These are phyloP conservation scores for Lasioglossum figueresi DNA, from an alignment of 2,888 invertebrate species.

Conservation along the genomic window DNA sequence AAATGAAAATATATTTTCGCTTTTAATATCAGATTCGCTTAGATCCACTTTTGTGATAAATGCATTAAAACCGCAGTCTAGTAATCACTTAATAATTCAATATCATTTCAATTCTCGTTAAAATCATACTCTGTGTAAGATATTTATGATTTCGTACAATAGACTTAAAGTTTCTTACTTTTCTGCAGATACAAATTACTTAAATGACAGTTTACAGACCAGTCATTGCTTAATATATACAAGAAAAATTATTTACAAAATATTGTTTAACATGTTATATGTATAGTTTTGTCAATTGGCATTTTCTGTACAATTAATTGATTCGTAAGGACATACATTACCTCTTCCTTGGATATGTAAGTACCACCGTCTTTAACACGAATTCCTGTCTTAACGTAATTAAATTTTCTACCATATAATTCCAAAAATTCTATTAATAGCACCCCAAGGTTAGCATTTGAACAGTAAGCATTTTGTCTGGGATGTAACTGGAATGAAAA, in stretches of 20 bases:
- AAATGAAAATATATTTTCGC: neutral
- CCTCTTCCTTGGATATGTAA: constrained; percentile 96
- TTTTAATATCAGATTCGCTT: neutral
- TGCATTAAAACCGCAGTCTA: neutral
- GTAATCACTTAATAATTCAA: neutral
- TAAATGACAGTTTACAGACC: neutral
- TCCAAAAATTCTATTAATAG: constrained; percentile 98
- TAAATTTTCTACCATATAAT: constrained; percentile 97
- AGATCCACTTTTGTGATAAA: neutral
- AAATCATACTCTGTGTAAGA: neutral
- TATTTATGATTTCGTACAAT: neutral
- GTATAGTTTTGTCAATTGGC: neutral
- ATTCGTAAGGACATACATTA: constrained; percentile 70
- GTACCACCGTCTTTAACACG: constrained; percentile 96
- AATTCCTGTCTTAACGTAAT: constrained; percentile 97
- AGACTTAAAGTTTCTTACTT: neutral
- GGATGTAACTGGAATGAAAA: constrained; percentile 90
- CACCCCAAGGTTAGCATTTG: constrained; percentile 93
- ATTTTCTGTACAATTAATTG: neutral
- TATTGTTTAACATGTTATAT: constrained; percentile 1
- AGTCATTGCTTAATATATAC: neutral
- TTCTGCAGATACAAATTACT: neutral
- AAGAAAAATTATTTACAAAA: neutral
- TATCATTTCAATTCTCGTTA: neutral
- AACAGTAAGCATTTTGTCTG: constrained; percentile 88